A percentile compares a stretch with the other conserved stretches of the same genome.
Evolutionary conservation across 2,888 invertebrate genomes (phyloP).

Genomic region (Polia nebulosa): DNA sequence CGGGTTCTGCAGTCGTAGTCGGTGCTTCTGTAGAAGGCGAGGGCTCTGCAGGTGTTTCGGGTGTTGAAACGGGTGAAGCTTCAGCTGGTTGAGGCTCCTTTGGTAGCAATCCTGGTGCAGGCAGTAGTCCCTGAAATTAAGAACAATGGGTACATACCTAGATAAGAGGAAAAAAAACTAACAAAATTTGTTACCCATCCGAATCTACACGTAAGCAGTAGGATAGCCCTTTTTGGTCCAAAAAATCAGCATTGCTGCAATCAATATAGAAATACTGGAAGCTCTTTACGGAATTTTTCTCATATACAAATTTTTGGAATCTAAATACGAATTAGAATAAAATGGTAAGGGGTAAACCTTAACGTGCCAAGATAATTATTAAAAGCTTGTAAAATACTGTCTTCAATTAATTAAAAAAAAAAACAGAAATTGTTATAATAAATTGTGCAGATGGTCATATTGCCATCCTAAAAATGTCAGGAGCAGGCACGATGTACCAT

Average conservation of each 20-base stretch:
- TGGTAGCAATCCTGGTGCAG: slow-evolving; percentile 70
- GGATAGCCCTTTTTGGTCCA: not conserved
- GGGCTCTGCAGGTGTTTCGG: slow-evolving; percentile 62
- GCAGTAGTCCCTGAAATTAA: slow-evolving; percentile 79
- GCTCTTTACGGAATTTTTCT: not conserved
- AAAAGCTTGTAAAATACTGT: not conserved
- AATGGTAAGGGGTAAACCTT: not conserved
- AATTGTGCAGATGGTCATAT: not conserved
- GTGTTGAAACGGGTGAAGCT: slow-evolving; percentile 53
- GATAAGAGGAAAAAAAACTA: not conserved
- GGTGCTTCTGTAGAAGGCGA: slow-evolving; percentile 67
- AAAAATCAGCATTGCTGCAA: not conserved
- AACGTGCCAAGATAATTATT: too few species aligned
- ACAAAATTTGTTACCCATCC: too few species aligned
- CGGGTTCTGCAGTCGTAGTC: slow-evolving; percentile 53
- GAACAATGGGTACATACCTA: not conserved
- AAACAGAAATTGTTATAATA: not conserved
- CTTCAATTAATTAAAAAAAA: not conserved
- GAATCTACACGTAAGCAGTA: not conserved
- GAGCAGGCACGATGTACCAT: not conserved
- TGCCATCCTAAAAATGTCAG: slow-evolving; percentile 12
- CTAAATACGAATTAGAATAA: not conserved
- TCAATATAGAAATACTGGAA: too few species aligned
- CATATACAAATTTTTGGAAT: not conserved
- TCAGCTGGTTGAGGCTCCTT: slow-evolving; percentile 65